A percentile compares a stretch with the other conserved stretches of the same genome.
Evolutionary conservation across 2,797 vertebrate species (phyloP).

Genomic region (Buceros bicornis): DNA sequence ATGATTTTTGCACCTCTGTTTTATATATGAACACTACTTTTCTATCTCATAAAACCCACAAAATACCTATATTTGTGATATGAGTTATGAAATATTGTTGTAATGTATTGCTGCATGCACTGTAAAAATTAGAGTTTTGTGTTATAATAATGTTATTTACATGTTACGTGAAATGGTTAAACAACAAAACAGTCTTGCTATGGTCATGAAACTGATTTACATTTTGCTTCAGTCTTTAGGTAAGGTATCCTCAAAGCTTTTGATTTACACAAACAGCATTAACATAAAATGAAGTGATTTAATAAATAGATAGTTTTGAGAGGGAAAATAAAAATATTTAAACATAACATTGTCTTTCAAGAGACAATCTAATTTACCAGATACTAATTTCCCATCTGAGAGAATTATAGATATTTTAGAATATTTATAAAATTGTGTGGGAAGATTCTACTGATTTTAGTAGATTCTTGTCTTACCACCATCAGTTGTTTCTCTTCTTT

Average conservation of each 20-base stretch:
- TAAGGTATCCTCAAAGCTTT: not conserved
- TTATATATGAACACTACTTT: not conserved
- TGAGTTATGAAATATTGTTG: not conserved
- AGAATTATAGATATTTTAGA: not conserved
- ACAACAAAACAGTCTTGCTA: not conserved
- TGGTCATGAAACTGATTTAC: not conserved
- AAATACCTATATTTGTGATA: conserved; percentile 10
- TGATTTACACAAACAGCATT: not conserved
- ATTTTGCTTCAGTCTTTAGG: not conserved
- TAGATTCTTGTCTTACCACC: not conserved
- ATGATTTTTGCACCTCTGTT: not conserved
- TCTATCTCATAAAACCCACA: not conserved
- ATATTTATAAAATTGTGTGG: not conserved
- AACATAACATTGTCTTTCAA: not conserved
- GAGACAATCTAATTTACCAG: not conserved
- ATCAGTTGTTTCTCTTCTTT: not conserved
- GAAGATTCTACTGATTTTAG: not conserved
- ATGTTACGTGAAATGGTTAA: not conserved
- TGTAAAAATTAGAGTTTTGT: not conserved
- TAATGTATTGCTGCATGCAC: not conserved
- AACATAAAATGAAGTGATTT: not conserved
- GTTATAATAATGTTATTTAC: not conserved
- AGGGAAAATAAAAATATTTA: conserved; percentile 16
- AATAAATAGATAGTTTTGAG: conserved; percentile 1
- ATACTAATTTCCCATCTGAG: not conserved